Base-by-base conservation (phyloP, 2,888 invertebrate species). In the Drosophila setosimentum region DNA sequence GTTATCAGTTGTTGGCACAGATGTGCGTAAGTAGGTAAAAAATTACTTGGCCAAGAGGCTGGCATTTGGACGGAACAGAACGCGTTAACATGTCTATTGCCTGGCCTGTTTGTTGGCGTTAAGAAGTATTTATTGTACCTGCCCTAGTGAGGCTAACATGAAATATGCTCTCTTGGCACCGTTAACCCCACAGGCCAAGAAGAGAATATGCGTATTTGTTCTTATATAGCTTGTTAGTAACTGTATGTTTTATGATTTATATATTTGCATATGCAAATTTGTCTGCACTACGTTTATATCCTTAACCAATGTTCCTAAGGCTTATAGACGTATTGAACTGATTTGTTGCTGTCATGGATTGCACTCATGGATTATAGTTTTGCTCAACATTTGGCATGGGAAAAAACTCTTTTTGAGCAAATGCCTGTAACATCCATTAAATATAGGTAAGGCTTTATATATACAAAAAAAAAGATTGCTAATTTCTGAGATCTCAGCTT, bases 11-110 rank as follows among this genome's bases (percentile, higher is more conserved):
- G 60, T 29, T 55, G 21, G 51, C 48, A 54, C 33, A 49, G 27
- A 37, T 33, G 49, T 45, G n/a, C 13, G 49, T 13, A 48, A 70
- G 68, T 75, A 75, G 80, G 76, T 85, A 65, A 30, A 61, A 67
- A 70, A 71, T 68, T 54, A 68, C 48, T 51, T 63, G 32, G 49
- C 62, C 50, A 53, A 55, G n/a, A 29, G 55, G 33, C 7, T 33
- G 53, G 11, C 53, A 24, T 18, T 10, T 45, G 8, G 16, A 45
- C 45, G 21, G 45, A 35, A 18, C 6, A 37, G 27, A 55, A 54
- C 54, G 54, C 27, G 54, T 54, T 33, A 24, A 33, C 32, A 53
- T 5, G 6, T n/a, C 37, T 29, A 27, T n/a, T 27, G n/a, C 27
- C n/a, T 37, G 37, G 55, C 27, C 55, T n/a, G 13, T 16, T 37